Evolutionary conservation across 1,140 invertebrate genomes (phyloP).

Genomic region (Pinna nobilis): DNA sequence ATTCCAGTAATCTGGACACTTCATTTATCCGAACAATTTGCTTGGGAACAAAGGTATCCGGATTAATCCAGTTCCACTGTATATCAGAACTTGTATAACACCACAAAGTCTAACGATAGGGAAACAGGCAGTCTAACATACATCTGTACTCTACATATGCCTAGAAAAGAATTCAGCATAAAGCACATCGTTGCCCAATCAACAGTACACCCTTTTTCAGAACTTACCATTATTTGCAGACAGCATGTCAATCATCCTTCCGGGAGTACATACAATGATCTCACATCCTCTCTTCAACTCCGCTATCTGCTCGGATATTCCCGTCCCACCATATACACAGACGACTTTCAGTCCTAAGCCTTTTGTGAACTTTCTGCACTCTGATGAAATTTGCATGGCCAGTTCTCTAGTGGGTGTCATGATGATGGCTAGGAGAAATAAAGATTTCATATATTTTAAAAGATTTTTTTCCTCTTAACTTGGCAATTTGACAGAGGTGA

Average conservation of each 20-base stretch:
- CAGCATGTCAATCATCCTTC: conserved; percentile 99
- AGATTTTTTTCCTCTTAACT: conserved; percentile 85
- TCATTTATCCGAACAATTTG: too few relatives aligned
- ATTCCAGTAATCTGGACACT: too few relatives aligned
- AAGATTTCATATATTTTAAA: background rate
- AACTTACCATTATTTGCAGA: conserved; percentile 93
- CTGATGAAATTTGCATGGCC: conserved; percentile 99
- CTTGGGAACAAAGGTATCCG: too few relatives aligned
- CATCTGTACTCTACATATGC: too few relatives aligned
- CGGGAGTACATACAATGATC: conserved; percentile 99
- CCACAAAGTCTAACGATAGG: too few relatives aligned
- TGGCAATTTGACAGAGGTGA: too few relatives aligned
- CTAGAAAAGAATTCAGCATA: too few relatives aligned
- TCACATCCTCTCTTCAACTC: conserved; percentile 98
- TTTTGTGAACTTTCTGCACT: conserved; percentile 97
- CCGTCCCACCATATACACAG: conserved; percentile 99
- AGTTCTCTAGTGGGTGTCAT: conserved; percentile 99
- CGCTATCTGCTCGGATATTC: conserved; percentile 97
- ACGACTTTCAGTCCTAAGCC: conserved; percentile 90
- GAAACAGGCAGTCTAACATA: too few relatives aligned
- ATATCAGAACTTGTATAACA: too few relatives aligned
- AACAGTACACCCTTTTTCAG: background rate
- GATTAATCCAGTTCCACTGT: too few relatives aligned
- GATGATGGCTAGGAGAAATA: conserved; percentile 80
- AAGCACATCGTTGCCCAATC: too few relatives aligned